A percentile compares a stretch with the other conserved stretches of the same genome.
Evolutionary conservation across 2,797 vertebrate genomes (phyloP).

Genomic region (Karalla daura): DNA sequence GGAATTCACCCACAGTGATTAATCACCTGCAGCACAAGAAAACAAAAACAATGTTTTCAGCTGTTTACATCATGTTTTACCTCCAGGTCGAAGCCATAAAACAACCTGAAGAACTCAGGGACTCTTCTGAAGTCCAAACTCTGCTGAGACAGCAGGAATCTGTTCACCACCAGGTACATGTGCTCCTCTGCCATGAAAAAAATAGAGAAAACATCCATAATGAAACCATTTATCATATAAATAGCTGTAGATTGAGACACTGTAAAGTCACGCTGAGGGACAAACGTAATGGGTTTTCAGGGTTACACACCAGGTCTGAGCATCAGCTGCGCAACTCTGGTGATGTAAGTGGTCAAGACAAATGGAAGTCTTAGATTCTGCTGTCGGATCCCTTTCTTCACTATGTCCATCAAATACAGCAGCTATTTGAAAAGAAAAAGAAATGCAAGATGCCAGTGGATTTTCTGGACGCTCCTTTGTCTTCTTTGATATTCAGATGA

Average conservation of each 20-base stretch:
- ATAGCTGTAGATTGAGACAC: too few relatives aligned
- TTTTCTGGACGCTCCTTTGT: background rate
- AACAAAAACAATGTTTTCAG: background rate
- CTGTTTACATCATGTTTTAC: constrained; percentile 71
- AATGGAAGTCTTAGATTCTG: constrained; percentile 89
- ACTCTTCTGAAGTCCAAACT: constrained; percentile 91
- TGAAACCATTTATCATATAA: too few relatives aligned
- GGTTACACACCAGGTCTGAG: constrained; percentile 89
- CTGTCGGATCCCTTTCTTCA: constrained; percentile 89
- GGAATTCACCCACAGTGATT: background rate
- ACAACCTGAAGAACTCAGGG: constrained; percentile 94
- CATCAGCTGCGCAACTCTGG: constrained; percentile 89
- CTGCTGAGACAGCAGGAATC: constrained; percentile 92
- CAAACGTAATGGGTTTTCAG: too few relatives aligned
- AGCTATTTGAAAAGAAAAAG: constrained; percentile 82
- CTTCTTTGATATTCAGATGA: background rate
- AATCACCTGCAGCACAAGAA: background rate
- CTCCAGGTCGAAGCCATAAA: constrained; percentile 93
- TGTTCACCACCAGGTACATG: constrained; percentile 93
- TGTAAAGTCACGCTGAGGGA: too few relatives aligned
- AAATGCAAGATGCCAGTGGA: constrained; percentile 5
- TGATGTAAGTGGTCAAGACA: constrained; percentile 86
- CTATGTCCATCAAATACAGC: constrained; percentile 90
- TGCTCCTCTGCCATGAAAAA: constrained; percentile 88
- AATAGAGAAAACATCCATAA: background rate